A percentile compares a stretch with the other conserved stretches of the same genome.
phyloP scores from a whole-genome alignment of 2,113 vertebrate species.

The Pongo pygmaeus region DNA sequence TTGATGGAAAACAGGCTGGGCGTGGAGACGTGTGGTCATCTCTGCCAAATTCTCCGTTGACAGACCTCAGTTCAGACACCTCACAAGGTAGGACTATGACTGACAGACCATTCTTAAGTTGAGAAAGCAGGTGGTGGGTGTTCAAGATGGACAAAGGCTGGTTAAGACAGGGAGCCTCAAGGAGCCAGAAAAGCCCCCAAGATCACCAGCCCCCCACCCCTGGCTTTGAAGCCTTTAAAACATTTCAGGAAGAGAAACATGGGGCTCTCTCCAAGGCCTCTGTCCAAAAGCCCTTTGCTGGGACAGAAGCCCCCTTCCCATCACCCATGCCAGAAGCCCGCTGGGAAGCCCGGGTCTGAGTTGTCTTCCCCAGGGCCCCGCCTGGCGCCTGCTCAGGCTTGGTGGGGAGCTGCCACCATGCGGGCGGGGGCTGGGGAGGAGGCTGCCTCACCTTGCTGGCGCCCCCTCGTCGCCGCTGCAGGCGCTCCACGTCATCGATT shows the following conservation, averaged over 20 bases:
- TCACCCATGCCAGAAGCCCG: fast-evolving
- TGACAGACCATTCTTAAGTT: not conserved
- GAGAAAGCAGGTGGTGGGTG: fast-evolving
- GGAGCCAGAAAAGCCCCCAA: not conserved
- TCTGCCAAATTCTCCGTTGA: fast-evolving
- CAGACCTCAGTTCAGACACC: not conserved
- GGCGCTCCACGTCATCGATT: conserved; percentile 96
- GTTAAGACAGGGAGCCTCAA: not conserved
- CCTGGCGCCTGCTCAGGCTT: fast-evolving
- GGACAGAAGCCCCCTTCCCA: too few species aligned
- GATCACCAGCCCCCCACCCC: fast-evolving
- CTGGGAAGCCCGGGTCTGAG: fast-evolving
- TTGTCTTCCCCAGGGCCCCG: fast-evolving
- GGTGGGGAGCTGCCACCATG: fast-evolving
- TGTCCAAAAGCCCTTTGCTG: not conserved
- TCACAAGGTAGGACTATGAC: fast-evolving
- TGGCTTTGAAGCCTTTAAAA: too few species aligned
- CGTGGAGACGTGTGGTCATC: fast-evolving
- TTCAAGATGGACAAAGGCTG: not conserved
- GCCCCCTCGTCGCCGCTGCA: conserved; percentile 90
- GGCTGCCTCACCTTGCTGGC: conserved; percentile 88
- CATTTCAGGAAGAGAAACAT: fast-evolving
- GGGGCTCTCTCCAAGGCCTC: not conserved
- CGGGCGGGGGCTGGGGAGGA: fast-evolving
- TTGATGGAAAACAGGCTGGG: not conserved